Percentiles rank a stretch among this genome's conserved stretches.
Conservation (phyloP, 64 coral and sea anemone species). For the Acropora tenuis region DNA sequence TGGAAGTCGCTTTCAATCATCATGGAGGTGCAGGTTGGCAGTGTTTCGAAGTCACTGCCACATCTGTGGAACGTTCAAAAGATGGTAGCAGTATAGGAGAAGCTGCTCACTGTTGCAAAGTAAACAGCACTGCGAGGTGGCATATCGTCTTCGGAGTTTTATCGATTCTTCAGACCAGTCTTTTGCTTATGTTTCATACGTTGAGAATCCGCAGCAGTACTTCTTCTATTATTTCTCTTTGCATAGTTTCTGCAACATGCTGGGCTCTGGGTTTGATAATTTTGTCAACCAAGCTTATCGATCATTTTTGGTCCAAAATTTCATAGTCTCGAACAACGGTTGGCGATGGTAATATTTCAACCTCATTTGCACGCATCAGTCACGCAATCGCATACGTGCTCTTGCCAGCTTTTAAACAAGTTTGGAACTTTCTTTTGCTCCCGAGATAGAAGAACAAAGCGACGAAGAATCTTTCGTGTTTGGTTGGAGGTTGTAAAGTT, state of each 20-base stretch:
- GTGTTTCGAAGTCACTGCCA: background rate
- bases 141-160: conserved; percentile 11
- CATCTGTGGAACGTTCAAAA: background rate
- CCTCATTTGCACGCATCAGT: background rate
- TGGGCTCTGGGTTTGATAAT: background rate
- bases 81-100: too few species aligned
- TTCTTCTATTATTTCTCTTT: background rate
- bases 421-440: background rate
- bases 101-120: background rate
- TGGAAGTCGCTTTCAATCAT: background rate
- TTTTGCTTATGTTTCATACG: background rate
- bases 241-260: background rate
- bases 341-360: background rate
- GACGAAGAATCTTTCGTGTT: conserved; percentile 60
- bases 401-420: background rate
- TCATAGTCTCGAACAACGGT: background rate
- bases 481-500: conserved; percentile 51
- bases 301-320: background rate
- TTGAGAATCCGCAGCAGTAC: background rate
- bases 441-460: conserved; percentile 14
- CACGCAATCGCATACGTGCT: background rate
- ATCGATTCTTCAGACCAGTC: background rate
- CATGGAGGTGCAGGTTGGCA: background rate
- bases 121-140: conserved; percentile 13
- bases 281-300: background rate